Base-by-base conservation (phyloP, 2,888 invertebrate species). In the Branchellion lobata region DNA sequence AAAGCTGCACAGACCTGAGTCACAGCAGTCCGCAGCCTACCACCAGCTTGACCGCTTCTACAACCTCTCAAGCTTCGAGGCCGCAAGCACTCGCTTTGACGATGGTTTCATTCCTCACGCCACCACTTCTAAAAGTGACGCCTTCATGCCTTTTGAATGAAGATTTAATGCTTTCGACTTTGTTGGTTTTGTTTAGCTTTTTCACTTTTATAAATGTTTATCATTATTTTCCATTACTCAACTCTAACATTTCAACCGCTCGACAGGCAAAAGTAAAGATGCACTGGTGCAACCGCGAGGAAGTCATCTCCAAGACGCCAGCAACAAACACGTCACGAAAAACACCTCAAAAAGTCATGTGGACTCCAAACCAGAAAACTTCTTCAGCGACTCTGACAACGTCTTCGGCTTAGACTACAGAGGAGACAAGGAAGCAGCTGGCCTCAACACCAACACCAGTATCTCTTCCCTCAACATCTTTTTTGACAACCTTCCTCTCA, bases 401-500 rank as follows among this genome's bases (percentile, higher is more conserved):
- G 5, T 40, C 5, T 14, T 40, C 40, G 14, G 14, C 40, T 5
- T 14, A 8, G 5, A 57, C 21, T n/a, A 18, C 24, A 57, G 3
- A 8, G 21, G 21, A 57, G 8, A 57, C 5, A n/a, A 57, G 5
- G 21, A 57, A 57, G 61, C 5, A 18, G 24, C 3, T 57, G 24
- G 3, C 5, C 5, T 57, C n/a, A 40, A 40, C 53, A 31, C 8
- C 77, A 65, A 34, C 31, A 77, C n/a, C 14, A 29, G 29, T 21
- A 29, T 14, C 5, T n/a, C 31, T 21, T 2, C 69, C 14, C 3
- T 31, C 29, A 69, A 69, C 69, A 8, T 14, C 69, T 27, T 31
- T n/a, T 5, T 18, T 27, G 34, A 65, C 27, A 78, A 78, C 51
- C 69, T 83, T 27, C 81, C 86, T 8, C 81, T 87, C 24, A 86